phyloP scores from a whole-genome alignment of 2,113 vertebrate genomes.

The Lanius ludovicianus region DNA sequence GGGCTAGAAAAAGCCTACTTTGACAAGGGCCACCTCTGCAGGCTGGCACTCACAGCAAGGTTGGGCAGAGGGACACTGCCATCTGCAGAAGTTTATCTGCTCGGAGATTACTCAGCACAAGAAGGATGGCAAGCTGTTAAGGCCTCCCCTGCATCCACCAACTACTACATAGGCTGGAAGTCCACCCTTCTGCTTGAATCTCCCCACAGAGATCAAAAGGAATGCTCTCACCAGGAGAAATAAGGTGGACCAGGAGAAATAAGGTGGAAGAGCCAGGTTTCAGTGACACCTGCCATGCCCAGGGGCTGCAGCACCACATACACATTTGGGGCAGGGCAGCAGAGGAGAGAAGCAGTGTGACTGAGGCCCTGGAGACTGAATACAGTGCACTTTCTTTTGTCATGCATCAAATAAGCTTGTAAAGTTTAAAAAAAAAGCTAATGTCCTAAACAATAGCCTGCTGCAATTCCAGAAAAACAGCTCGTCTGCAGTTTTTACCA shows the following conservation, averaged over 20 bases:
- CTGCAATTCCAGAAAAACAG: constrained; percentile 59
- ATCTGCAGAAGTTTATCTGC: not conserved
- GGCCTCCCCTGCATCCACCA: not conserved
- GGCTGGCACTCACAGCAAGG: not conserved
- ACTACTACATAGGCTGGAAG: not conserved
- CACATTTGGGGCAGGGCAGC: not conserved
- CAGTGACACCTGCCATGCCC: not conserved
- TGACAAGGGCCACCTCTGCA: not conserved
- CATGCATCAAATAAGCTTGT: constrained; percentile 5
- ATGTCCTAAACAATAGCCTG: constrained; percentile 12
- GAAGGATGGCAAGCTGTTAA: not conserved
- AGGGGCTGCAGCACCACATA: not conserved
- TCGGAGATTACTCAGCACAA: not conserved
- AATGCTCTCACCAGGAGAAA: not conserved
- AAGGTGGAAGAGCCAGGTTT: not conserved
- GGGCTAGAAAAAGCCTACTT: not conserved
- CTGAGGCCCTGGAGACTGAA: not conserved
- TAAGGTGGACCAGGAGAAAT: not conserved
- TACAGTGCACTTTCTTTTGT: constrained; percentile 32
- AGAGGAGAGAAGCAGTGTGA: not conserved
- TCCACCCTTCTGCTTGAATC: not conserved
- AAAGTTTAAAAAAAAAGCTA: not conserved
- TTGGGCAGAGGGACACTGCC: not conserved
- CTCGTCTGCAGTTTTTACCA: constrained; percentile 21
- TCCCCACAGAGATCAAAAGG: not conserved